Base-by-base conservation (phyloP, 2,888 invertebrate genomes). In the Rambutsinella grinnellia region DNA sequence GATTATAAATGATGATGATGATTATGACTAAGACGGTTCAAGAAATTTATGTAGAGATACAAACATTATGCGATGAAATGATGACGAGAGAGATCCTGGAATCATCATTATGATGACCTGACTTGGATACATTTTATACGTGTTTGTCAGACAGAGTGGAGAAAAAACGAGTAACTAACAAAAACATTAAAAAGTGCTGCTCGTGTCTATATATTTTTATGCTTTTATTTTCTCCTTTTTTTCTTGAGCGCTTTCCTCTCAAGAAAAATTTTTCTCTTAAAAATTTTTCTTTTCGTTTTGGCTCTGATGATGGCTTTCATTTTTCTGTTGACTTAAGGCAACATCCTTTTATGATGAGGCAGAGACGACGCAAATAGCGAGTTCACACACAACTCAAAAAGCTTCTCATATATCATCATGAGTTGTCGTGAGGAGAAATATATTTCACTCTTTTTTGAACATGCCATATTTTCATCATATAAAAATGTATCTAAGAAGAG, bases 391-490 rank as follows among this genome's bases (percentile, higher is more conserved):
- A 74, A 74, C 67, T 74, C 74, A 74, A 74, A 72, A 74, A 74
- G 74, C 74, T 60, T 74, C 67, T 67, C 74, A 74, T 74, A 74
- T 67, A 67, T 74, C 74, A 74, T 74, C 61, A 74, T 74, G 74
- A 74, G 74, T 74, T 74, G 74, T 74, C 74, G 66, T 56, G 62
- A 74, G n/a, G 62, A 74, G 67, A 67, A 74, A 74, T 74, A 74
- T 74, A 67, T 74, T 74, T 67, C 54, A 74, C 74, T 74, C 67
- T 54, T 60, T 49, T 74, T 67, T 74, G 54, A 74, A 62, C 74
- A 67, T 62, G 74, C 67, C 74, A 74, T 74, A 74, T 74, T 74
- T 74, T 74, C 74, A 74, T 74, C 74, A 74, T 67, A 74, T 67
- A 74, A 47, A 62, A 63, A 61, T 56, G 44, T 56, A 60, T 36